A percentile compares a stretch with the other conserved stretches of the same genome.
Conservation (phyloP, 2,888 invertebrate genomes). For the Automeris io region DNA sequence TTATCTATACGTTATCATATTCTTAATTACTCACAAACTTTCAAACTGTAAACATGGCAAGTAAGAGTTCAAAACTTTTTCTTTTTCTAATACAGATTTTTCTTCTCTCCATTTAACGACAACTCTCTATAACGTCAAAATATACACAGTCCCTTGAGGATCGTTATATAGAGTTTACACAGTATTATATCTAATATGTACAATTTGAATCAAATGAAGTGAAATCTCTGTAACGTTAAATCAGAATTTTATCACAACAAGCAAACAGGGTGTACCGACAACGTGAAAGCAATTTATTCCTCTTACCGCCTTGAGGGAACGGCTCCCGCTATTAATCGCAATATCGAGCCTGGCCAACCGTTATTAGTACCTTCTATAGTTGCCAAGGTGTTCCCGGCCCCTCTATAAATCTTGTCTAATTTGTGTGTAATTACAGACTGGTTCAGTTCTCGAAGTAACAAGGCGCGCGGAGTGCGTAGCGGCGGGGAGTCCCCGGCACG, state of each 20-base stretch:
- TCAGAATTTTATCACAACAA: not conserved
- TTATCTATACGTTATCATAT: no score
- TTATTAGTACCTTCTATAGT: constrained; percentile 74
- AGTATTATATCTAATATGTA: no score
- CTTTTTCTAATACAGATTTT: no score
- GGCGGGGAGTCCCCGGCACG: constrained; percentile 70
- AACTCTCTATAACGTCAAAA: no score
- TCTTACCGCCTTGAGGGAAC: constrained; percentile 30
- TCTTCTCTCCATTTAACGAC: no score
- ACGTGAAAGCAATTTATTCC: constrained; percentile 30
- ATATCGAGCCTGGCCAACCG: constrained; percentile 69
- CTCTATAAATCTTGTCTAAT: constrained; percentile 77
- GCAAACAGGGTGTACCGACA: constrained; percentile 2
- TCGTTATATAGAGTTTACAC: no score
- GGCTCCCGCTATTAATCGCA: constrained; percentile 60
- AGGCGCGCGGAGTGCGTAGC: constrained; percentile 60
- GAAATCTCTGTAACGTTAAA: not conserved
- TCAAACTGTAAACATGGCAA: no score
- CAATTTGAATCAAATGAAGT: not conserved
- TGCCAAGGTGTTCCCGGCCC: constrained; percentile 74
- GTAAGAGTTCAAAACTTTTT: no score
- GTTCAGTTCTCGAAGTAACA: constrained; percentile 70
- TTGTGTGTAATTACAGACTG: constrained; percentile 76
- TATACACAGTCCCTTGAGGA: no score
- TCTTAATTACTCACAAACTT: no score